These are phyloP conservation scores for Leptinotarsa lineolata DNA, from an alignment of 1,140 invertebrate genomes.

Conservation along the genomic window DNA sequence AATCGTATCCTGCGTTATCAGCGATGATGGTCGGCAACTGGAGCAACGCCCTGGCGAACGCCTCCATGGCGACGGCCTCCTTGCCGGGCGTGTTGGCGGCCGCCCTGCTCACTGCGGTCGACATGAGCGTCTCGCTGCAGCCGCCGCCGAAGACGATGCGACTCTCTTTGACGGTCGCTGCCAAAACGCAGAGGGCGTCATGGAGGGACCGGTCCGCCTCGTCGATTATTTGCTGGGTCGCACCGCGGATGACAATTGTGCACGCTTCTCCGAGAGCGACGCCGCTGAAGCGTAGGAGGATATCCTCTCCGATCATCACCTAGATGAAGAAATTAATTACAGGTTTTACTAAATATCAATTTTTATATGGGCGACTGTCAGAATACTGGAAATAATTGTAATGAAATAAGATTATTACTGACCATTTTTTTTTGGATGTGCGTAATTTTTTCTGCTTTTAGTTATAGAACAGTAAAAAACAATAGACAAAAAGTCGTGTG, in stretches of 20 bases:
- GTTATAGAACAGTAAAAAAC: no score
- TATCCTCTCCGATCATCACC: constrained; percentile 97
- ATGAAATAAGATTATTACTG: no score
- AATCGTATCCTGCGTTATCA: constrained; percentile 99
- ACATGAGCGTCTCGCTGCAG: constrained; percentile 96
- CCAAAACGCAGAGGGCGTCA: constrained; percentile 96
- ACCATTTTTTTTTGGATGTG: no score
- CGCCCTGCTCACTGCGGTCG: constrained; percentile 82
- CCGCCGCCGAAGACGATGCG: constrained; percentile 90
- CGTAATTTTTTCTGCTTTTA: no score
- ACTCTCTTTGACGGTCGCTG: constrained; percentile 93
- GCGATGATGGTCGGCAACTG: constrained; percentile 94
- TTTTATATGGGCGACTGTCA: no score
- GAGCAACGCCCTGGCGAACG: constrained; percentile 86
- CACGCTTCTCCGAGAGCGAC: constrained; percentile 95
- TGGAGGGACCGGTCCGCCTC: constrained; percentile 98
- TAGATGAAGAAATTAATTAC: no score
- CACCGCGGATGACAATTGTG: constrained; percentile 94
- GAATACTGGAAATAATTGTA: no score
- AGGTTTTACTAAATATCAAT: no score
- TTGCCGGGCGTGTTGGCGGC: constrained; percentile 94
- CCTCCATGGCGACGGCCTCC: constrained; percentile 96
- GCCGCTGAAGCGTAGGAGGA: constrained; percentile 92
- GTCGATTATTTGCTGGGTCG: constrained; percentile 99
- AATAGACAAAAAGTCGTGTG: no score